Base-by-base conservation (phyloP, 2,797 vertebrate species). In the Thalassophryne amazonica region DNA sequence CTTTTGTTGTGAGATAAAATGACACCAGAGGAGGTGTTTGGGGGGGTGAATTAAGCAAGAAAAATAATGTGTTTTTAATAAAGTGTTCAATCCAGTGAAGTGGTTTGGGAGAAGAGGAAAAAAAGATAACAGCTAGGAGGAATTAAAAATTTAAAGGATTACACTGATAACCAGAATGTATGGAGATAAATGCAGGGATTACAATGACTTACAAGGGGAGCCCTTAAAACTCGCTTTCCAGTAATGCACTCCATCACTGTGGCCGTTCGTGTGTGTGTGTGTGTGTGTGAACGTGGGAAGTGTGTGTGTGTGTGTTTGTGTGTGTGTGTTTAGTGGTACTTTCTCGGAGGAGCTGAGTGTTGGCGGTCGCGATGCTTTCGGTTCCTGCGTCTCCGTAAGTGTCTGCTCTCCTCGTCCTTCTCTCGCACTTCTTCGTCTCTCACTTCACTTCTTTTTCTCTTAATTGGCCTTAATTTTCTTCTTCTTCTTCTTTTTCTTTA, bases 61-160 rank as follows among this genome's bases (percentile, higher is more conserved):
- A 84, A 60, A 73, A 72, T 78, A 87, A 86, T 57, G 65, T 86
- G 80, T 88, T 87, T 87, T 88, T 85, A 89, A 88, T 89, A 89
- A 88, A 88, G 76, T 60, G 67, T 81, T 70, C 66, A 86, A 81
- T 85, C 84, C 49, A 13, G 42, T 36, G 76, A 80, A 85, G 81
- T 78, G 76, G 78, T 82, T 65, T 68, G 84, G 54, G 53, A 30
- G 30, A 8, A 6, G 41, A 22, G 69, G 34, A 55, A 64, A 48
- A 70, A 86, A 86, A 85, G 88, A 91, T 86, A 91, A 89, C 85
- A 84, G 87, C 86, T 77, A 87, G 73, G 73, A 86, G 87, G 89
- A 89, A 90, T 91, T 91, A 90, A 81, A 90, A 84, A 89, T 87
- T 81, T 83, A 83, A 80, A 78, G 90, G 90, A 91, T 91, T 92